Conservation (phyloP, 1,140 invertebrate species). For the Dendrolimus punctatus region DNA sequence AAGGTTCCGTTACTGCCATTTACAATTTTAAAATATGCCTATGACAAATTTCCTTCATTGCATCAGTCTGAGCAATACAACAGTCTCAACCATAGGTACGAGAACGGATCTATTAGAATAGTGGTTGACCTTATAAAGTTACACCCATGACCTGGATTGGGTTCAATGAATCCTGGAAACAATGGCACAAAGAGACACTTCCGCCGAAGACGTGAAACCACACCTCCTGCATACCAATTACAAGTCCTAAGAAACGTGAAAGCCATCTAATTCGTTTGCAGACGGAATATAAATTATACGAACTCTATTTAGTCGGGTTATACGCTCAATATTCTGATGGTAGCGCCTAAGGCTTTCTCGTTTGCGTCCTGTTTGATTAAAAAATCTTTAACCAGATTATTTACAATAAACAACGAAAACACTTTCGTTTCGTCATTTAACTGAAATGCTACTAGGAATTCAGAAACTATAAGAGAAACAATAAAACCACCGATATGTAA, state of each 20-base stretch:
- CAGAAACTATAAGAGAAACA: too few species aligned
- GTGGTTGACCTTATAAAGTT: conserved; percentile 5
- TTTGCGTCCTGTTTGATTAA: not conserved
- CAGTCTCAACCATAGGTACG: too few species aligned
- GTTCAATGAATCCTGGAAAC: conserved; percentile 58
- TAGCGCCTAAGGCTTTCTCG: conserved; percentile 35
- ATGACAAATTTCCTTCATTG: too few species aligned
- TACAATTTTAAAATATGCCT: too few species aligned
- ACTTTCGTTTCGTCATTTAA: too few species aligned
- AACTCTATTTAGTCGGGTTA: conserved; percentile 27
- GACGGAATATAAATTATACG: not conserved
- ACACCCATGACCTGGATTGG: conserved; percentile 26
- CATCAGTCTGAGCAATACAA: too few species aligned
- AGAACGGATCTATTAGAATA: not conserved
- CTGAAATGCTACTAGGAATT: too few species aligned
- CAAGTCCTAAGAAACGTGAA: conserved; percentile 21
- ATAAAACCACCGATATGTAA: too few species aligned
- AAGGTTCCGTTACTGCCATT: too few species aligned
- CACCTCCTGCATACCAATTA: conserved; percentile 44
- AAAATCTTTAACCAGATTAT: too few species aligned
- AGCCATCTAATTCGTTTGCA: conserved; percentile 5
- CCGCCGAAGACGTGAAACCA: conserved; percentile 37
- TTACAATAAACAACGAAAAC: too few species aligned
- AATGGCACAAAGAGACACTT: conserved; percentile 30
- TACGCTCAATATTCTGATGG: conserved; percentile 38